These are phyloP conservation scores for Chaunax sp. DNA, from an alignment of 2,797 vertebrate species.

Conservation along the genomic window DNA sequence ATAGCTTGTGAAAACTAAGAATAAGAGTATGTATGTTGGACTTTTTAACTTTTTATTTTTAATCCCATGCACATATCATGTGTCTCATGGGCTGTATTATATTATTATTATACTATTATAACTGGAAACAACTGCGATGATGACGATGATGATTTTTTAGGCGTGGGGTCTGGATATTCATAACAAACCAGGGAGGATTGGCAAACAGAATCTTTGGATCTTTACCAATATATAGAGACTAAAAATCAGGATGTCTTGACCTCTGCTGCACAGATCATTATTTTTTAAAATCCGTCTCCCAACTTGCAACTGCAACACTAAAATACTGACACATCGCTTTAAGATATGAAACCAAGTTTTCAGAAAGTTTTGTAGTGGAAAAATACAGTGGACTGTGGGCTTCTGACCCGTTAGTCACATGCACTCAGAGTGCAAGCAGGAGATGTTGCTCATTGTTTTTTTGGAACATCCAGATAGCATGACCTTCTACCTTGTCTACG, in stretches of 20 bases:
- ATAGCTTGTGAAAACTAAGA: background rate
- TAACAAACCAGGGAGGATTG: no score
- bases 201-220: background rate
- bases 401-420: no score
- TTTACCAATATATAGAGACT: background rate
- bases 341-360: background rate
- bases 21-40: background rate
- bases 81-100: constrained; percentile 12
- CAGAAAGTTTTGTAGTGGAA: no score
- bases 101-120: no score
- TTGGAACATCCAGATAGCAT: no score
- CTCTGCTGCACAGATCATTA: background rate
- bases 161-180: background rate
- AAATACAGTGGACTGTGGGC: no score
- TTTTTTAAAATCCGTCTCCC: background rate
- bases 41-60: constrained; percentile 7
- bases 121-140: background rate
- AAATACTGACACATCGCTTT: background rate
- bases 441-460: no score
- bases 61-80: constrained; percentile 3
- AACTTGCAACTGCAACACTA: background rate
- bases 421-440: no score
- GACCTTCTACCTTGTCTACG: no score
- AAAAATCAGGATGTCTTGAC: background rate
- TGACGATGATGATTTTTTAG: background rate